Percentiles rank a stretch among this genome's conserved stretches.
Evolutionary conservation across 1,140 invertebrate species (phyloP).

Genomic region (Cydia pomonella): DNA sequence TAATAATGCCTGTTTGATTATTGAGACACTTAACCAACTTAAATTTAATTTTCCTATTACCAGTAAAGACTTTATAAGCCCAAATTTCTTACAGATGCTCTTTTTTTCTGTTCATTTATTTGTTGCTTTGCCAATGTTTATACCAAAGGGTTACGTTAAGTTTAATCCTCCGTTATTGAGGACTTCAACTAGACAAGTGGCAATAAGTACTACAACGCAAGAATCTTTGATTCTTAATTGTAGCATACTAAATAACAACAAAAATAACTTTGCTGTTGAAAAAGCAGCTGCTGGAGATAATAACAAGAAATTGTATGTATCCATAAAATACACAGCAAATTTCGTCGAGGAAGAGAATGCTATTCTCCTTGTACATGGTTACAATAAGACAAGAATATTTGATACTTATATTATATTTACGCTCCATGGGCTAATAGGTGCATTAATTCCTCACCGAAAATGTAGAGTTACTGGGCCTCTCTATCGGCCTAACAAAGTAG

Average conservation of each 20-base stretch:
- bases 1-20: constrained; percentile 69
- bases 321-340: constrained; percentile 65
- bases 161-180: constrained; percentile 67
- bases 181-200: constrained; percentile 61
- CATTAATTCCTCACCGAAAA: constrained; percentile 59
- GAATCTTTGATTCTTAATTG: constrained; percentile 64
- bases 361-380: constrained; percentile 67
- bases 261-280: constrained; percentile 65
- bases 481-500: constrained; percentile 68
- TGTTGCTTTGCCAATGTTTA: constrained; percentile 66
- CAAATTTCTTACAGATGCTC: constrained; percentile 72
- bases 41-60: constrained; percentile 66
- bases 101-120: constrained; percentile 73
- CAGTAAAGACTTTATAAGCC: constrained; percentile 64
- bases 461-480: constrained; percentile 66
- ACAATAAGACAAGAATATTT: constrained; percentile 72
- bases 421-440: constrained; percentile 53
- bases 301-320: constrained; percentile 64
- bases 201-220: constrained; percentile 59
- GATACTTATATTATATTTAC: constrained; percentile 69
- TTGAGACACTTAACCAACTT: constrained; percentile 63
- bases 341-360: constrained; percentile 60
- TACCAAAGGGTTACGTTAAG: constrained; percentile 60
- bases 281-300: constrained; percentile 57
- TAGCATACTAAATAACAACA: constrained; percentile 58